Base-by-base conservation (phyloP, 2,888 invertebrate species). In the Seladonia tumulorum region DNA sequence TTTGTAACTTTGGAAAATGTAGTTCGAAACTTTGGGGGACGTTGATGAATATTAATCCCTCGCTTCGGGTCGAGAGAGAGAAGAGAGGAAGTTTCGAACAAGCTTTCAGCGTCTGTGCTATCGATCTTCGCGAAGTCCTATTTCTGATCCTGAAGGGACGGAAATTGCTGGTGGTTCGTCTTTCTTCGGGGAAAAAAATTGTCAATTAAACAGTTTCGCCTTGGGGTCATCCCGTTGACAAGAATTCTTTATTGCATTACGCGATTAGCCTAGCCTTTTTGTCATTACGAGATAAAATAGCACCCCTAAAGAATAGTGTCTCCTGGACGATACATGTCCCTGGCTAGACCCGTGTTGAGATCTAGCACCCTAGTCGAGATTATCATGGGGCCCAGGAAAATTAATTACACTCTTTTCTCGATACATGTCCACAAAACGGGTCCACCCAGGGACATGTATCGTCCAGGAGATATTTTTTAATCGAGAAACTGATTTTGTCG, bases 31-130 rank as follows among this genome's bases (percentile, higher is more conserved):
- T 85, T 77, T n/a, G 12, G n/a, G 74, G 49, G 47, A 81, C 73
- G 42, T 57, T 75, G 81, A 85, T 81, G 86, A 86, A 85, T 85
- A 85, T 85, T 85, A 81, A 84, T 85, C 76, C 16, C 8, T 10
- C 81, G 70, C 39, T 68, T 73, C 49, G 63, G 63, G 29, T 18
- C 25, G 7, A 22, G 63, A 3, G 35, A 35, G 35, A 2, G 35
- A 35, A 35, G 49, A 53, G 10, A 53, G 14, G 60, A 81, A 81
- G 73, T 73, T 57, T n/a, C 68, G 53, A n/a, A n/a, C 22, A 22
- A 71, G 57, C 68, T 85, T 79, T 35, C 85, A 47, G 29, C 35
- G 75, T 84, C 75, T 71, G 71, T 22, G 35, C 14, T 60, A 81
- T 81, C 53, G 81, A 85, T 53, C 76, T 42, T 29, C 5, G 25